These are phyloP conservation scores for Brachionus manjavacas DNA, from an alignment of 1,140 invertebrate species.

Conservation along the genomic window DNA sequence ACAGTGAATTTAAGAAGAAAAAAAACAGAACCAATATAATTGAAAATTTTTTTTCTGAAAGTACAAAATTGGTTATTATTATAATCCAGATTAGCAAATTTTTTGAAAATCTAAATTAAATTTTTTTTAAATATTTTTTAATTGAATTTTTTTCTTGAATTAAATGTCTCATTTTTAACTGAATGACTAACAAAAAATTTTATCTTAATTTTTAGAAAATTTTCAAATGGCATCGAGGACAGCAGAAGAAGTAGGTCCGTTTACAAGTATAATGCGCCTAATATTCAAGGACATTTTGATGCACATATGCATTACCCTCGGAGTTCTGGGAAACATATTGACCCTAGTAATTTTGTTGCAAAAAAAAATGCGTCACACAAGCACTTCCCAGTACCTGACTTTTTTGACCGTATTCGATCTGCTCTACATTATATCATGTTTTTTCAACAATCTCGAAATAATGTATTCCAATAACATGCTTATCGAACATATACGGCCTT, in stretches of 20 bases:
- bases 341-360: conserved; percentile 7
- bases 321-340: conserved; percentile 21
- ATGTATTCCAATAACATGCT: conserved; percentile 4
- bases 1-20: too few species aligned
- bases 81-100: too few species aligned
- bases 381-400: not conserved
- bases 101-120: too few species aligned
- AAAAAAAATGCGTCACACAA: not conserved
- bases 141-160: too few species aligned
- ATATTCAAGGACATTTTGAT: conserved; percentile 24
- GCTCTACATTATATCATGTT: not conserved
- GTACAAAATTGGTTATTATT: too few species aligned
- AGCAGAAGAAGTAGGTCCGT: conserved; percentile 25
- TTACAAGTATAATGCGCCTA: conserved; percentile 27
- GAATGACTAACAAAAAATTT: not conserved
- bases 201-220: not conserved
- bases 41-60: too few species aligned
- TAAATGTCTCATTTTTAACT: too few species aligned
- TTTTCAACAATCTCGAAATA: conserved; percentile 9
- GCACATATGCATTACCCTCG: conserved; percentile 29
- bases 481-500: not conserved
- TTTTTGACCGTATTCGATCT: conserved; percentile 12
- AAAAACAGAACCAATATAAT: too few species aligned
- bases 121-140: too few species aligned
- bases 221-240: conserved; percentile 19